Conservation (phyloP, 1,140 invertebrate genomes). For the Drosophila simulans region DNA sequence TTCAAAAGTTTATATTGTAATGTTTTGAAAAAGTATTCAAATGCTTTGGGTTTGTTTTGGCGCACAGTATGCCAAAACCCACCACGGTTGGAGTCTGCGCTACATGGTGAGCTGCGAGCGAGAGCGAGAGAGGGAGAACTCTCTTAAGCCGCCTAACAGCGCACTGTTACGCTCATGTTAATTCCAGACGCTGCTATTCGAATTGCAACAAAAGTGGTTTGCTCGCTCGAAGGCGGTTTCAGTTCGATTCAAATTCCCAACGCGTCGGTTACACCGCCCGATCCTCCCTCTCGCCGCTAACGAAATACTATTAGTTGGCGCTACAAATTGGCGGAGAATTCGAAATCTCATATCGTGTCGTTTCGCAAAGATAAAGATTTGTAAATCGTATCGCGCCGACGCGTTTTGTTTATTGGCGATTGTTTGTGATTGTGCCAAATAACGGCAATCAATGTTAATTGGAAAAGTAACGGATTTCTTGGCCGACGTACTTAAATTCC, state of each 20-base stretch:
- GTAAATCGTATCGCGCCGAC: constrained; percentile 1
- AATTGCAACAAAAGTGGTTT: background rate
- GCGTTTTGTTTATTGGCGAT: background rate
- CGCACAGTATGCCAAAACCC: background rate
- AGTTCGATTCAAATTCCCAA: constrained; percentile 1
- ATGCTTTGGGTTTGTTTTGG: too few relatives aligned
- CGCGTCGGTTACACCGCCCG: constrained; percentile 4
- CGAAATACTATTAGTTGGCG: constrained; percentile 14
- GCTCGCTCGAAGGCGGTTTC: background rate
- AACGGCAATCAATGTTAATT: constrained; percentile 31
- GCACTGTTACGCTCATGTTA: background rate
- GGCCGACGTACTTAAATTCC: constrained; percentile 28
- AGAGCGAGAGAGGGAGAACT: background rate
- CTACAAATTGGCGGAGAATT: constrained; percentile 14
- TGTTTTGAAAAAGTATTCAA: too few relatives aligned
- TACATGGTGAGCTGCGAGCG: background rate
- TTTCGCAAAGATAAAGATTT: constrained; percentile 13
- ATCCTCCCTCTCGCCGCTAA: background rate
- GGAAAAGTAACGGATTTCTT: constrained; percentile 38
- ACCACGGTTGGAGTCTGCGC: constrained; percentile 8
- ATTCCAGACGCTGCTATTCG: background rate
- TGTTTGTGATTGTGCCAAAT: background rate
- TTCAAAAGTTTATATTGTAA: too few relatives aligned
- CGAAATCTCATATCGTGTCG: constrained; percentile 3
- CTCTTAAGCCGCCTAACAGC: background rate